phyloP scores from a whole-genome alignment of 2,888 invertebrate species.

The Gonocerus acuteangulatus region DNA sequence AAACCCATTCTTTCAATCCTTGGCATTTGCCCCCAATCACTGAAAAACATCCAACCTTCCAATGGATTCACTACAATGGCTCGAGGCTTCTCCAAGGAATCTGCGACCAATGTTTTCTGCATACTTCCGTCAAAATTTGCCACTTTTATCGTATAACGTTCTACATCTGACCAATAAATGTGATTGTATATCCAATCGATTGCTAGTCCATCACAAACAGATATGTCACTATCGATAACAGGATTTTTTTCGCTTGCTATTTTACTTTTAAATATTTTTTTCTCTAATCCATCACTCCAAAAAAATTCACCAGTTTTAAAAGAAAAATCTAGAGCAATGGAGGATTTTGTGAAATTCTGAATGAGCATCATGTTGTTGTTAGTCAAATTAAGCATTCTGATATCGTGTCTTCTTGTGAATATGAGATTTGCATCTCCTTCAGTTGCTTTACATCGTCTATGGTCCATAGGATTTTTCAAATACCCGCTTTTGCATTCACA shows the following conservation, averaged over 20 bases:
- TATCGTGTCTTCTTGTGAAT: slow-evolving; percentile 80
- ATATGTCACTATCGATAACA: slow-evolving; percentile 73
- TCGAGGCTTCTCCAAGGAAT: slow-evolving; percentile 83
- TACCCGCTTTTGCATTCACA: slow-evolving; percentile 87
- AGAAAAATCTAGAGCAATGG: slow-evolving; percentile 89
- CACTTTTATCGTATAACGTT: slow-evolving; percentile 82
- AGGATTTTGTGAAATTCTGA: slow-evolving; percentile 81
- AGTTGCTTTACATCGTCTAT: slow-evolving; percentile 77
- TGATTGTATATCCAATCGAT: slow-evolving; percentile 98
- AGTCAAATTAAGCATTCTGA: slow-evolving; percentile 82
- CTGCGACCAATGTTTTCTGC: slow-evolving; percentile 76
- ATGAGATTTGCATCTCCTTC: slow-evolving; percentile 76
- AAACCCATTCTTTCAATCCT: slow-evolving; percentile 92
- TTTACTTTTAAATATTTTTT: slow-evolving; percentile 87
- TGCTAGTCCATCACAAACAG: slow-evolving; percentile 88
- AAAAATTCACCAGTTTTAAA: slow-evolving; percentile 88
- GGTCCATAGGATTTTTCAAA: slow-evolving; percentile 70
- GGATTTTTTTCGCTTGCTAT: slow-evolving; percentile 73
- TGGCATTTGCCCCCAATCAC: slow-evolving; percentile 89
- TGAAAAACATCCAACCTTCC: slow-evolving; percentile 96
- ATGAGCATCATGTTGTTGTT: slow-evolving; percentile 70
- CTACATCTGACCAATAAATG: slow-evolving; percentile 93
- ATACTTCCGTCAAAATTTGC: slow-evolving; percentile 87
- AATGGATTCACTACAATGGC: slow-evolving; percentile 89
- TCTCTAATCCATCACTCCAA: slow-evolving; percentile 90